A percentile compares a stretch with the other conserved stretches of the same genome.
Evolutionary conservation across 2,797 vertebrate genomes (phyloP).

Genomic region (Crossoptilon crossoptilon): DNA sequence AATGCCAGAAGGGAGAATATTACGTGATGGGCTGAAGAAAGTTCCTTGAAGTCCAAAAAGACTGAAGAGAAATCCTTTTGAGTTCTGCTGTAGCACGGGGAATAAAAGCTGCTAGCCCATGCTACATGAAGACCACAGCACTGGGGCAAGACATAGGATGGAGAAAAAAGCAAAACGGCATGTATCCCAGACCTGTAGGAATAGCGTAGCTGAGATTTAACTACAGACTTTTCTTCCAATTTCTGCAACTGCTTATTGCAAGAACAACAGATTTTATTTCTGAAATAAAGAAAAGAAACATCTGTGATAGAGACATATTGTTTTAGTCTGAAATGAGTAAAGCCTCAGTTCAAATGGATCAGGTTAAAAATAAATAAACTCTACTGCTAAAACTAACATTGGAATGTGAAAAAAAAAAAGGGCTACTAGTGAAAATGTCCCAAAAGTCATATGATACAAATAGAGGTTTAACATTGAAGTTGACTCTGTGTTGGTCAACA

Average conservation of each 20-base stretch:
- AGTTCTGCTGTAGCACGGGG: not conserved
- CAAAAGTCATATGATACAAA: not conserved
- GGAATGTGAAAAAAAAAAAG: not conserved
- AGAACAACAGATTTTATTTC: not conserved
- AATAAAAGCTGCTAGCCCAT: not conserved
- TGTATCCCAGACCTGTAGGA: not conserved
- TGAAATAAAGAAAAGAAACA: not conserved
- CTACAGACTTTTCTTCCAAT: not conserved
- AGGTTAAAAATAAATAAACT: not conserved
- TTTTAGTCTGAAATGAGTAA: not conserved
- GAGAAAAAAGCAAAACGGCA: not conserved
- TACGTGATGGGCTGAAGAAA: not conserved
- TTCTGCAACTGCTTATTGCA: not conserved
- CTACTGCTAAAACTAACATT: not conserved
- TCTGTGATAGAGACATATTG: not conserved
- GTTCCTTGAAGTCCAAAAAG: not conserved
- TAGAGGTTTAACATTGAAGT: not conserved
- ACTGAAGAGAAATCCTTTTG: not conserved
- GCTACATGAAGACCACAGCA: not conserved
- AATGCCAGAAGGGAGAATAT: not conserved
- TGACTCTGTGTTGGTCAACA: not conserved
- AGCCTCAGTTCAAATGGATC: not conserved
- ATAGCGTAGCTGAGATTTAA: not conserved
- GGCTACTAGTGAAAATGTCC: not conserved
- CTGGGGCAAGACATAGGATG: not conserved